Evolutionary conservation across 2,888 invertebrate species (phyloP), one percentile per base, ranked within the genome.

Genomic region (Epistrophella euchroma): DNA sequence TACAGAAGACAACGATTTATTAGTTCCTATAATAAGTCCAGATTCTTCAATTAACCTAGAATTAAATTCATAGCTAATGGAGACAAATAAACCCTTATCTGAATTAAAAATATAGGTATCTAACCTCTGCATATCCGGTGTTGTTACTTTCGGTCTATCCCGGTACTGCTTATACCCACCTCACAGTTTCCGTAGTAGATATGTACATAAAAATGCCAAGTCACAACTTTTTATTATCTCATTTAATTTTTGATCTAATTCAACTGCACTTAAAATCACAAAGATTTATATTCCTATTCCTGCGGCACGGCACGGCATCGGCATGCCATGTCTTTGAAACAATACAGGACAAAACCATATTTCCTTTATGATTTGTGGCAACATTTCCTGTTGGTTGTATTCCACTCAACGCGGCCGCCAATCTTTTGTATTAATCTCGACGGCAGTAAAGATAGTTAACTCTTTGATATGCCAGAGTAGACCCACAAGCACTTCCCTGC

Each of bases 301-400:
- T 68, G 52, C 68, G 19, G 45, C 68, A 47, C 15, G n/a, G n/a
- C n/a, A n/a, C n/a, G n/a, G n/a, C n/a, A n/a, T n/a, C n/a, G n/a
- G n/a, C n/a, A n/a, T n/a, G n/a, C n/a, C 15, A 25, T 40, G 52
- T 52, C 17, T 37, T 37, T 52, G n/a, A 52, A 52, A 52, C 52
- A 68, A 68, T 37, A 68, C 68, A 52, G 11, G 37, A 50, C 37
- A 25, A 45, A 32, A 66, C 66, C 68, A 68, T 68, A 68, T 68
- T 68, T 68, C 52, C 68, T 52, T 68, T 55, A 64, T 40, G 72
- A 80, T 85, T 85, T 80, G 76, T 73, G 80, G 76, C 72, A 80
- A 73, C 76, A 81, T 85, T 85, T 85, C 85, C 78, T 70, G 78
- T 73, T 78, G 62, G 62, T 73, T 73, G 73, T 78, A 78, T 70